phyloP scores from a whole-genome alignment of 2,888 invertebrate species.

The Clistopyga incitator region DNA sequence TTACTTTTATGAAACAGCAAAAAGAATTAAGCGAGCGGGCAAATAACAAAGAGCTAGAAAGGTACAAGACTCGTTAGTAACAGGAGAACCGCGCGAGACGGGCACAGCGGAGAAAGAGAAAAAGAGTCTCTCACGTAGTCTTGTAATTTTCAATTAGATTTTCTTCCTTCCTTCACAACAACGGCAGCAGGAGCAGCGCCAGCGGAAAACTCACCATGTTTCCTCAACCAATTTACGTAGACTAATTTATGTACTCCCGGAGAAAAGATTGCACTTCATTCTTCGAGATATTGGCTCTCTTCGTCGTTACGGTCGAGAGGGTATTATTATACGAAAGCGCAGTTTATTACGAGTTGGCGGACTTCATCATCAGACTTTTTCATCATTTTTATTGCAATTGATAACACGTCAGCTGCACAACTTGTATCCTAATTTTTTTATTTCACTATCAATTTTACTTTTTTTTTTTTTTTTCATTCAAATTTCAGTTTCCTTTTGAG shows the following conservation, averaged over 20 bases:
- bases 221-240: constrained; percentile 60
- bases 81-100: constrained; percentile 29
- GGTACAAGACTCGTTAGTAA: constrained; percentile 54
- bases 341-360: constrained; percentile 12
- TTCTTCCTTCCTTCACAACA: constrained; percentile 49
- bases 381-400: constrained; percentile 8
- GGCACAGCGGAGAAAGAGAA: constrained; percentile 32
- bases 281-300: constrained; percentile 57
- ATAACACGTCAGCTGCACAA: constrained; percentile 1
- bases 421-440: background rate
- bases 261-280: constrained; percentile 63
- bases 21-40: constrained; percentile 6
- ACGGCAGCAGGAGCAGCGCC: constrained; percentile 22
- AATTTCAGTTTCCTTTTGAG: background rate
- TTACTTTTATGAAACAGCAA: constrained; percentile 3
- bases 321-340: constrained; percentile 45
- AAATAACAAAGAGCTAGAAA: constrained; percentile 32
- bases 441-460: background rate
- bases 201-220: constrained; percentile 65
- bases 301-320: constrained; percentile 8
- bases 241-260: constrained; percentile 64
- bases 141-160: constrained; percentile 68
- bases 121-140: constrained; percentile 55
- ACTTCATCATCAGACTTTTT: constrained; percentile 5
- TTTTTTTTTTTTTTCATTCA: background rate